phyloP scores from a whole-genome alignment of 2,888 invertebrate genomes.

The Blastobasis adustella region DNA sequence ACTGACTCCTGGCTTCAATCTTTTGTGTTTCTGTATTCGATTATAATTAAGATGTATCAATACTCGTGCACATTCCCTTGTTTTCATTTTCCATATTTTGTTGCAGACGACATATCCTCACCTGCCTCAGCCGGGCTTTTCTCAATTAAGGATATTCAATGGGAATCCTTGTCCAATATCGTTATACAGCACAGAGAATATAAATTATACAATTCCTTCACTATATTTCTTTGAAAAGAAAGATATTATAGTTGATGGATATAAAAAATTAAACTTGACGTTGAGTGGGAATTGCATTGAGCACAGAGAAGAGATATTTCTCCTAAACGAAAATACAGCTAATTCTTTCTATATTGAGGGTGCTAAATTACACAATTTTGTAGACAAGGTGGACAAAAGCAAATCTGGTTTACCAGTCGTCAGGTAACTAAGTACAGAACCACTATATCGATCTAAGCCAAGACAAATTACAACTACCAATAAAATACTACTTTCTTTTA shows the following conservation, averaged over 20 bases:
- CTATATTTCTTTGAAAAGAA: slow-evolving; percentile 37
- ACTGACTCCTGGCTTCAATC: no score
- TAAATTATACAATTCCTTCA: slow-evolving; percentile 40
- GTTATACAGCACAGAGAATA: slow-evolving; percentile 50
- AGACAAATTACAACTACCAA: no score
- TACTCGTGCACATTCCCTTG: no score
- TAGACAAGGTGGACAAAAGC: slow-evolving; percentile 69
- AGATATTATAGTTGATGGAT: slow-evolving; percentile 25
- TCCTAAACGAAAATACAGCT: slow-evolving; percentile 42
- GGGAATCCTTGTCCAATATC: slow-evolving; percentile 58
- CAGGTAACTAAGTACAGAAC: slow-evolving; percentile 46
- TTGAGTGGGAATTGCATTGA: slow-evolving; percentile 36
- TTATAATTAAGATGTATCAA: no score
- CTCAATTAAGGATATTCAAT: slow-evolving; percentile 78
- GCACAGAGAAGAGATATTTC: slow-evolving; percentile 26
- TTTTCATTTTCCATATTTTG: slow-evolving; percentile 2
- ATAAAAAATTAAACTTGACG: slow-evolving; percentile 24
- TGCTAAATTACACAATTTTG: slow-evolving; percentile 29
- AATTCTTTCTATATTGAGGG: slow-evolving; percentile 42
- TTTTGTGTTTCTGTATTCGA: no score
- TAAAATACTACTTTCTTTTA: no score
- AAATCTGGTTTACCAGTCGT: slow-evolving; percentile 71
- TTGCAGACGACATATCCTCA: slow-evolving; percentile 75
- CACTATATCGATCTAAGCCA: no score
- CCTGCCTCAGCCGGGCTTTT: slow-evolving; percentile 65